Percentiles rank a stretch among this genome's conserved stretches.
These are phyloP conservation scores for Drosophila melanica DNA, from an alignment of 1,140 invertebrate species.

Conservation along the genomic window DNA sequence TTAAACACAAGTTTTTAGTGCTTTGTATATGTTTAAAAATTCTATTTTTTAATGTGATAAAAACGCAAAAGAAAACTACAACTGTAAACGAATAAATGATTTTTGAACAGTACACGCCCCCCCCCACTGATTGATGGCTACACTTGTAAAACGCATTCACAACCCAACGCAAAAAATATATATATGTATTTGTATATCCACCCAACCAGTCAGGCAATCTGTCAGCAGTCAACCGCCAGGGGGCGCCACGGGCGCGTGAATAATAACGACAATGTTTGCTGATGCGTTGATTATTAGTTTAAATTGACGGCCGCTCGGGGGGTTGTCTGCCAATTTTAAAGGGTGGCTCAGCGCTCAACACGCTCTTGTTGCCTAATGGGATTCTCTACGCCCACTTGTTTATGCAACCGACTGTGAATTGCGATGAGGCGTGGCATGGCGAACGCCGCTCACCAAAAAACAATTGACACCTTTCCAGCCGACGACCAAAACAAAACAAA, in stretches of 20 bases:
- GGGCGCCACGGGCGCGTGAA: conserved; percentile 62
- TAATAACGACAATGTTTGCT: conserved; percentile 82
- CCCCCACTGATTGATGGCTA: conserved; percentile 50
- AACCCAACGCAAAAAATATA: neutral
- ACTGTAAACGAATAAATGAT: conserved; percentile 70
- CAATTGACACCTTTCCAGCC: conserved; percentile 68
- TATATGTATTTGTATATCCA: too few relatives aligned
- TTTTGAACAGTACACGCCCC: conserved; percentile 60
- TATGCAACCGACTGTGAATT: conserved; percentile 76
- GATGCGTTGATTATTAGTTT: conserved; percentile 84
- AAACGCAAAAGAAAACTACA: conserved; percentile 51
- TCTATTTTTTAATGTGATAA: conserved; percentile 80
- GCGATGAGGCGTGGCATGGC: conserved; percentile 68
- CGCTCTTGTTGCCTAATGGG: conserved; percentile 69
- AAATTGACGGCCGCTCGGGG: conserved; percentile 71
- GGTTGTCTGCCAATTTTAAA: conserved; percentile 27
- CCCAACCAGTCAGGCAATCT: conserved; percentile 54
- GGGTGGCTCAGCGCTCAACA: conserved; percentile 18
- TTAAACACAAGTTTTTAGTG: conserved; percentile 44
- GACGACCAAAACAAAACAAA: conserved; percentile 54
- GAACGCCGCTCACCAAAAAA: conserved; percentile 16
- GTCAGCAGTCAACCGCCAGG: conserved; percentile 58
- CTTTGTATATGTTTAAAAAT: conserved; percentile 53
- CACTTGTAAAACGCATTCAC: conserved; percentile 34
- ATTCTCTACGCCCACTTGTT: conserved; percentile 83